phyloP scores from a whole-genome alignment of 1,140 invertebrate species.

The Psix sp. region DNA sequence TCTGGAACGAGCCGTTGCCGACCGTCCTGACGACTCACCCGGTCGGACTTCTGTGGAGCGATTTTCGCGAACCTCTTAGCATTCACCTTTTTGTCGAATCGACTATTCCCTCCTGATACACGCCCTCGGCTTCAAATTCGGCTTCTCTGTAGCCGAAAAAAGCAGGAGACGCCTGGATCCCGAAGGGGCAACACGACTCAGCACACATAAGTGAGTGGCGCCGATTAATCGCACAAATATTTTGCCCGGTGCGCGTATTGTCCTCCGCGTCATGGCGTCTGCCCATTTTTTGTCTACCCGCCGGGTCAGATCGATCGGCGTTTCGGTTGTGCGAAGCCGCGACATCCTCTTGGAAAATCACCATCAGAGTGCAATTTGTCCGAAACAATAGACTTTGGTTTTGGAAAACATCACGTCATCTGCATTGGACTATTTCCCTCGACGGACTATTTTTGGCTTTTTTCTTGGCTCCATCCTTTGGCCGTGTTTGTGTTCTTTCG shows the following conservation, averaged over 20 bases:
- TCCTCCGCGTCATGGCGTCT: conserved; percentile 13
- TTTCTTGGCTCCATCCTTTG: too few species aligned
- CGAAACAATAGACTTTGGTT: too few species aligned
- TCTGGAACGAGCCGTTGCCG: conserved; percentile 35
- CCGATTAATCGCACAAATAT: conserved; percentile 43
- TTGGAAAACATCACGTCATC: too few species aligned
- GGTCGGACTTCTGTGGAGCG: conserved; percentile 7
- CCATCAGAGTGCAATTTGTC: too few species aligned
- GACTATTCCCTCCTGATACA: background rate
- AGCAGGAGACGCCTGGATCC: conserved; percentile 7
- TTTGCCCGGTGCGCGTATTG: conserved; percentile 18
- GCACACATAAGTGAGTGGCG: conserved; percentile 42
- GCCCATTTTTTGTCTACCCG: background rate
- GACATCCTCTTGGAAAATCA: too few species aligned
- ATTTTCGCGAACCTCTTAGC: conserved; percentile 13
- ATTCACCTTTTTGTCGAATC: too few species aligned
- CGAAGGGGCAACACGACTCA: conserved; percentile 3
- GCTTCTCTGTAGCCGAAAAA: background rate
- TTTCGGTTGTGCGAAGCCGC: too few species aligned
- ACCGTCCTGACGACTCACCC: conserved; percentile 7
- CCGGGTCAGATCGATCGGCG: background rate
- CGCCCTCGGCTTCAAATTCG: background rate
- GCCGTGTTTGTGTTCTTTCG: too few species aligned
- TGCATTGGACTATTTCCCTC: too few species aligned
- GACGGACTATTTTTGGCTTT: too few species aligned